A percentile compares a stretch with the other conserved stretches of the same genome.
These are phyloP conservation scores for Tretioscincus oriximinensis DNA, from an alignment of 2,113 vertebrate species.

Conservation along the genomic window DNA sequence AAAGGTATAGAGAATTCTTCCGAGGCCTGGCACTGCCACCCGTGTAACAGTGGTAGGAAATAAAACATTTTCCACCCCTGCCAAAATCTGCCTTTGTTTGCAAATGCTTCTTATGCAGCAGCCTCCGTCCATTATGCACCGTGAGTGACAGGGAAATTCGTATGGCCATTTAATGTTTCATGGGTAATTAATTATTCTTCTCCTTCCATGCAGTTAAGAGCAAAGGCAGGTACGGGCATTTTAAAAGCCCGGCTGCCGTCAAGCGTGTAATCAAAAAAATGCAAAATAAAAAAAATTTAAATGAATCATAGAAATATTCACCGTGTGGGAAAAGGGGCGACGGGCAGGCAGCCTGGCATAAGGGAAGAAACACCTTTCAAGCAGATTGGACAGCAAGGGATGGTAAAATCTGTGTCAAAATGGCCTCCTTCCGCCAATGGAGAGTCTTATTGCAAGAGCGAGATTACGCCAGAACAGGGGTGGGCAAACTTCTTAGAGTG, in stretches of 20 bases:
- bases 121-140: conserved; percentile 6
- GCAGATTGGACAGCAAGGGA: too few relatives aligned
- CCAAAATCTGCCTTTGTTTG: background rate
- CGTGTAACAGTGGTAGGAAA: too few relatives aligned
- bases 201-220: conserved; percentile 35
- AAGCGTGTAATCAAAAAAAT: conserved; percentile 5
- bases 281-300: too few relatives aligned
- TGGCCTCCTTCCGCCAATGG: background rate
- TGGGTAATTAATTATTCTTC: conserved; percentile 63
- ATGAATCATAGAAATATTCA: conserved; percentile 41
- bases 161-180: conserved; percentile 60
- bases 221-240: conserved; percentile 46
- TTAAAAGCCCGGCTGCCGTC: conserved; percentile 23
- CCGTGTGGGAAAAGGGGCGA: conserved; percentile 43
- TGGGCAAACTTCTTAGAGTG: too few relatives aligned
- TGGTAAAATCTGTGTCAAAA: too few relatives aligned
- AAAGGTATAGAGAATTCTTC: too few relatives aligned
- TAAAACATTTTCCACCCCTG: too few relatives aligned
- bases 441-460: background rate
- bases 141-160: conserved; percentile 37
- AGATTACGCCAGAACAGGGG: too few relatives aligned
- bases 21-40: too few relatives aligned
- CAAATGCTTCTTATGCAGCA: rapidly evolving
- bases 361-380: conserved; percentile 1
- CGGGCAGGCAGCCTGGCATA: conserved; percentile 40